These are phyloP conservation scores for Leptoclinus maculatus DNA, from an alignment of 2,797 vertebrate genomes.

Conservation along the genomic window DNA sequence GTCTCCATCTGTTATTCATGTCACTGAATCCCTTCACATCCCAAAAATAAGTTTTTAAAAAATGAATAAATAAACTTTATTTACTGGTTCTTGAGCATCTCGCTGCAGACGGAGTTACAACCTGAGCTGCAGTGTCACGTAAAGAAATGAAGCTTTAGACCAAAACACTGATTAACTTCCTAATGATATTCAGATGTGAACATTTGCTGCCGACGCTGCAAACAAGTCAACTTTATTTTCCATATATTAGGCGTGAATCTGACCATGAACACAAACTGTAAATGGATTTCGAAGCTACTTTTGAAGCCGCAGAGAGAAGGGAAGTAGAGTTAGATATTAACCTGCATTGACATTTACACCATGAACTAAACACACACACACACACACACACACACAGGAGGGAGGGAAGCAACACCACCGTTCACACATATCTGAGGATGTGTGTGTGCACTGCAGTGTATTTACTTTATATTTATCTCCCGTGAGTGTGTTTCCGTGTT, in stretches of 20 bases:
- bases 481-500: neutral
- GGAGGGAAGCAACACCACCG: neutral
- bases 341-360: constrained; percentile 65
- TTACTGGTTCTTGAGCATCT: constrained; percentile 18
- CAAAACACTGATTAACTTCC: neutral
- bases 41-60: neutral
- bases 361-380: constrained; percentile 29
- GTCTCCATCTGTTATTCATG: constrained; percentile 48
- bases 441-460: neutral
- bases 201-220: neutral
- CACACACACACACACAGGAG: constrained; percentile 13
- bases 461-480: constrained; percentile 18
- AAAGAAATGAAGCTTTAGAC: neutral
- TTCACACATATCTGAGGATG: neutral
- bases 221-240: neutral
- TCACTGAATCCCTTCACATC: constrained; percentile 18
- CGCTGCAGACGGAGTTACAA: neutral
- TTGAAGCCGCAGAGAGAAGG: constrained; percentile 11
- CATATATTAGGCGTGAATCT: neutral
- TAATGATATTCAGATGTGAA: neutral
- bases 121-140: constrained; percentile 10
- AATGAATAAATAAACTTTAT: constrained; percentile 37
- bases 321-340: constrained; percentile 65
- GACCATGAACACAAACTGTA: neutral
- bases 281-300: constrained; percentile 9